phyloP scores from a whole-genome alignment of 92 coral and sea anemone genomes.

The Paragorgia papillata region DNA sequence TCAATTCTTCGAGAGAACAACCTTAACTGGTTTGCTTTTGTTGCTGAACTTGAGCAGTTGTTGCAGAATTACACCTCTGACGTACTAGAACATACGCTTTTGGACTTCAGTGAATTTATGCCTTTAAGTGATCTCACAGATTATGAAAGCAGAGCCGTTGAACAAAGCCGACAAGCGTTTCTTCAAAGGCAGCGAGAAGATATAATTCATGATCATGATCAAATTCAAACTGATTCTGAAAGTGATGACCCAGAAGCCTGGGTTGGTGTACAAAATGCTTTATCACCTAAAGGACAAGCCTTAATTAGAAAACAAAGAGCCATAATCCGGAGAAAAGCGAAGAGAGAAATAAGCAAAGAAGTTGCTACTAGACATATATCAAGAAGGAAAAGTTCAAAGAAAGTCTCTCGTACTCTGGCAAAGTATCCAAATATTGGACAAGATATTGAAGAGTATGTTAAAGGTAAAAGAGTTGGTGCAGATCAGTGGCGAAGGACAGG shows the following conservation, averaged over 20 bases:
- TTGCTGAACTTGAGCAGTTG: constrained; percentile 42
- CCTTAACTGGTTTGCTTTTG: constrained; percentile 64
- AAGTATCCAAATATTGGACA: constrained; percentile 62
- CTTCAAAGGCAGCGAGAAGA: neutral
- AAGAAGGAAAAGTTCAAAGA: constrained; percentile 49
- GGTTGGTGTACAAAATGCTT: constrained; percentile 46
- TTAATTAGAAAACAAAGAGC: constrained; percentile 60
- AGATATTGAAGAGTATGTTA: constrained; percentile 68
- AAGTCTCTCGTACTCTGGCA: constrained; percentile 50
- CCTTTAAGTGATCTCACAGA: constrained; percentile 56
- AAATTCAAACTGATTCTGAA: constrained; percentile 59
- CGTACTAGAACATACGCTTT: constrained; percentile 48
- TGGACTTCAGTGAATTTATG: constrained; percentile 55
- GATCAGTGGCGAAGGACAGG: constrained; percentile 77
- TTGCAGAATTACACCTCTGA: constrained; percentile 29
- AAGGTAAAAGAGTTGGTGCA: constrained; percentile 58
- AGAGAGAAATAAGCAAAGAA: constrained; percentile 40
- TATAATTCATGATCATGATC: neutral
- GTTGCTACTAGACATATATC: constrained; percentile 51
- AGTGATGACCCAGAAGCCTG: constrained; percentile 58
- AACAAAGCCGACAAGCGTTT: constrained; percentile 58
- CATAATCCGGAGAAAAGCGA: constrained; percentile 34
- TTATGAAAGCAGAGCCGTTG: constrained; percentile 54
- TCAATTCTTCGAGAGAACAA: constrained; percentile 56
- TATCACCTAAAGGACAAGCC: constrained; percentile 55